Conservation (phyloP, 2,888 invertebrate genomes). For the Mesoligia furuncula region DNA sequence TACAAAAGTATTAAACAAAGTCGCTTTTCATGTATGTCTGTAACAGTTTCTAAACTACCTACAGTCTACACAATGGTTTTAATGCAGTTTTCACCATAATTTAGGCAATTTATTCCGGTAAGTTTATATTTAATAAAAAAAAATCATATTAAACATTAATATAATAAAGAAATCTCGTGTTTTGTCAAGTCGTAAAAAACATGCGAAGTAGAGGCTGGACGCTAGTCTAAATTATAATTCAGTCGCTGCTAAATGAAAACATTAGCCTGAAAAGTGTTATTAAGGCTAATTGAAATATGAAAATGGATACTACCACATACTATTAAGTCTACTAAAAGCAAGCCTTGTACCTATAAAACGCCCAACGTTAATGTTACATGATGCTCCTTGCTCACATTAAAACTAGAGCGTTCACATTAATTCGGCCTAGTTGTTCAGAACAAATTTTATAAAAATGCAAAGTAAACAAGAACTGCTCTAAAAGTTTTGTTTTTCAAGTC, state of each 20-base stretch:
- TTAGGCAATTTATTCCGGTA: background rate
- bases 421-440: background rate
- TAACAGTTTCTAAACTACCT: too few relatives aligned
- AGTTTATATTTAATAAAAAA: background rate
- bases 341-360: background rate
- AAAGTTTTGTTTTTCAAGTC: background rate
- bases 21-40: background rate
- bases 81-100: background rate
- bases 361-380: background rate
- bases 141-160: background rate
- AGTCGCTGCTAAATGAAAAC: background rate
- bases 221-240: background rate
- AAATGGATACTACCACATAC: slow-evolving; percentile 24
- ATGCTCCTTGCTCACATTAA: background rate
- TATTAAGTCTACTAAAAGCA: slow-evolving; percentile 28
- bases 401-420: background rate
- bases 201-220: too few relatives aligned
- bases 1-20: too few relatives aligned
- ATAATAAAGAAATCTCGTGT: background rate
- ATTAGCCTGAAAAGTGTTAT: slow-evolving; percentile 11
- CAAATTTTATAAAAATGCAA: background rate
- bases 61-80: too few relatives aligned
- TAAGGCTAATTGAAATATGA: slow-evolving; percentile 15
- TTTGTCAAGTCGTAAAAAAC: background rate
- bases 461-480: background rate